Evolutionary conservation across 2,113 vertebrate species (phyloP).

Genomic region (Nothoprocta pentlandii): DNA sequence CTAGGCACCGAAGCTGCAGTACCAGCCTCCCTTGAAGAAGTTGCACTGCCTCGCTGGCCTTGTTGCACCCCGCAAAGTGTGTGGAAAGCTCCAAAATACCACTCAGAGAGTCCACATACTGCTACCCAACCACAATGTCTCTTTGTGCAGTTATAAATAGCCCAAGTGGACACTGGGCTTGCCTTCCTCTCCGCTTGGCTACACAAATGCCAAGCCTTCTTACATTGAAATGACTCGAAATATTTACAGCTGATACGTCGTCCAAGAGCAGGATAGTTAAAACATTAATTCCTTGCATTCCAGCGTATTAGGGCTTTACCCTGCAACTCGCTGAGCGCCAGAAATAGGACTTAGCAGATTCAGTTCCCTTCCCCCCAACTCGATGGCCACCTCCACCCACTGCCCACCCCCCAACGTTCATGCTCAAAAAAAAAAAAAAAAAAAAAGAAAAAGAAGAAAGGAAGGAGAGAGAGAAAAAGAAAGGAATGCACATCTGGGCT

Average conservation of each 20-base stretch:
- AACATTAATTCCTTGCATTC: constrained; percentile 67
- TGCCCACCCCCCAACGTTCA: neutral
- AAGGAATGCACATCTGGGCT: constrained; percentile 88
- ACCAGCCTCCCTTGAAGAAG: neutral
- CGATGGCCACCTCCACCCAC: neutral
- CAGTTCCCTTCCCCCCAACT: neutral
- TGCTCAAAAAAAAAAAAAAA: constrained; percentile 1
- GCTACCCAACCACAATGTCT: neutral
- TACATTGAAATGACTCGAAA: constrained; percentile 66
- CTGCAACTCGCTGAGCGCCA: constrained; percentile 2
- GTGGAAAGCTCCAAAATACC: neutral
- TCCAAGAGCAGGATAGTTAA: constrained; percentile 71
- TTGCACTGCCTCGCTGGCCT: neutral
- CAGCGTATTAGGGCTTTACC: constrained; percentile 53
- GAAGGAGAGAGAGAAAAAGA: constrained; percentile 58
- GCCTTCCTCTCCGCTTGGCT: constrained; percentile 22
- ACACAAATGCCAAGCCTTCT: constrained; percentile 60
- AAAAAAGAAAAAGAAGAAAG: neutral
- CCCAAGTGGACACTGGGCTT: neutral
- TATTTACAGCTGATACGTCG: constrained; percentile 65
- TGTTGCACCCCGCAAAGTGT: neutral
- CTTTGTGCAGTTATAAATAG: neutral
- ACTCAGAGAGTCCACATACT: accelerated
- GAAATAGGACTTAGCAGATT: constrained; percentile 50
- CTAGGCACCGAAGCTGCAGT: neutral